Conservation (phyloP, 1,140 invertebrate genomes). For the Hyphantria cunea region DNA sequence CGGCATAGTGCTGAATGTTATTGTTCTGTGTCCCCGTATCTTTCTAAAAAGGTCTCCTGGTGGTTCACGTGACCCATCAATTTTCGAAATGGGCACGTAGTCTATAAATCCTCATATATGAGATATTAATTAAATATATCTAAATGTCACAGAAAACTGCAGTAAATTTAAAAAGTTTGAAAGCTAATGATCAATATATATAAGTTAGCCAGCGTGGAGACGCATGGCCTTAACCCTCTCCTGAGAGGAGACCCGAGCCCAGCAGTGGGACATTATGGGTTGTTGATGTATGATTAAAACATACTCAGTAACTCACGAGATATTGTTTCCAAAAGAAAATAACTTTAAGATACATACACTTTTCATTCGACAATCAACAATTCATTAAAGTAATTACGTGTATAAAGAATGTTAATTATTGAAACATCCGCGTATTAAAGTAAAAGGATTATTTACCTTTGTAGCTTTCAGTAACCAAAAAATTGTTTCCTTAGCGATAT, state of each 20-base stretch:
- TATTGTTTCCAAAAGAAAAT: slow-evolving; percentile 1
- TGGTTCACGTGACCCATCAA: too few species aligned
- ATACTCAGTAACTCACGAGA: slow-evolving; percentile 6
- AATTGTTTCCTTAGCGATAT: neutral
- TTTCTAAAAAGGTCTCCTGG: too few species aligned
- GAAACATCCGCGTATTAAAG: slow-evolving; percentile 10
- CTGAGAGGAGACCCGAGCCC: too few species aligned
- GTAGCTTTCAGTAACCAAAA: slow-evolving; percentile 8
- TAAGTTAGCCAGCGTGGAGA: too few species aligned
- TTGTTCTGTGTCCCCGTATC: too few species aligned
- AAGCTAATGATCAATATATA: slow-evolving; percentile 9
- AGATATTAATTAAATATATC: slow-evolving; percentile 17
- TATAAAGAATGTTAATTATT: slow-evolving; percentile 14
- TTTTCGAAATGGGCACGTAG: too few species aligned
- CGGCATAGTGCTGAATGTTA: too few species aligned
- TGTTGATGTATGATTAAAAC: too few species aligned
- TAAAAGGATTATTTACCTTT: slow-evolving; percentile 13
- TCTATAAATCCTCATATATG: neutral
- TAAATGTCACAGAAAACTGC: slow-evolving; percentile 3
- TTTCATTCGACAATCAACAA: slow-evolving; percentile 4
- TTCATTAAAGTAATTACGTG: slow-evolving; percentile 2
- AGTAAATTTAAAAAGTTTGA: slow-evolving; percentile 8
- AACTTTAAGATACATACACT: slow-evolving; percentile 1
- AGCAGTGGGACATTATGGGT: too few species aligned
- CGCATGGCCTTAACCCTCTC: too few species aligned